Conservation (phyloP, 2,888 invertebrate species). For the Endotricha flammealis region DNA sequence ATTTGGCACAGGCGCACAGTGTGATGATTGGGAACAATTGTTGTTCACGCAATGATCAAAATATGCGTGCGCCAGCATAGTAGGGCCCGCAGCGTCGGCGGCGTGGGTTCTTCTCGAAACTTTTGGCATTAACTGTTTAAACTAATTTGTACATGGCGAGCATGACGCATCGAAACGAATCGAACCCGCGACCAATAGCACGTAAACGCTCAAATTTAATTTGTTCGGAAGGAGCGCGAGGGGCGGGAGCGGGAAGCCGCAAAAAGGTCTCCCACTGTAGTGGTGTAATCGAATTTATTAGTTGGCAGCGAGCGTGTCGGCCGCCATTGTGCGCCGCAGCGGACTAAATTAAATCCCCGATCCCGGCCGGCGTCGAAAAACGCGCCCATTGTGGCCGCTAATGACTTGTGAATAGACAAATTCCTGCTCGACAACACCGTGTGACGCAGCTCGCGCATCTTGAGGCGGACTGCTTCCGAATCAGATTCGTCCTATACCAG, state of each 20-base stretch:
- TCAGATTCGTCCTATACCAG: too few relatives aligned
- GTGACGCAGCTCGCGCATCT: too few relatives aligned
- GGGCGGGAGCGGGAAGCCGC: constrained; percentile 3
- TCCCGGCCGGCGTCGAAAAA: constrained; percentile 15
- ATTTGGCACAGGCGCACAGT: too few relatives aligned
- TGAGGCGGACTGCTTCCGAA: too few relatives aligned
- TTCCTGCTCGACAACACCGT: constrained; percentile 10
- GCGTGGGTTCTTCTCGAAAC: too few relatives aligned
- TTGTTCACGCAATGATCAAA: too few relatives aligned
- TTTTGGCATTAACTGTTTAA: too few relatives aligned
- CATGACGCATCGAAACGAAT: constrained; percentile 29
- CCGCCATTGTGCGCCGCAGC: constrained; percentile 17
- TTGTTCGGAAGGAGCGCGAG: constrained; percentile 20
- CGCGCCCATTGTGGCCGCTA: constrained; percentile 20
- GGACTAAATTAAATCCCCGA: constrained; percentile 15
- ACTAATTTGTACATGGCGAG: constrained; percentile 32
- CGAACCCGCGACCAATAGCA: constrained; percentile 24
- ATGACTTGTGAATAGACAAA: constrained; percentile 24
- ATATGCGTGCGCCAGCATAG: too few relatives aligned
- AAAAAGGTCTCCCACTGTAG: constrained; percentile 12
- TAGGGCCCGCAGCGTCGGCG: too few relatives aligned
- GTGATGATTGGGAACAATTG: too few relatives aligned
- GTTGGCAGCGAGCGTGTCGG: constrained; percentile 30
- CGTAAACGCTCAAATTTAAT: constrained; percentile 35
- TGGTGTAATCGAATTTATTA: constrained; percentile 45